Base-by-base conservation (phyloP, 2,888 invertebrate genomes). In the Hypselothyrea guttata region DNA sequence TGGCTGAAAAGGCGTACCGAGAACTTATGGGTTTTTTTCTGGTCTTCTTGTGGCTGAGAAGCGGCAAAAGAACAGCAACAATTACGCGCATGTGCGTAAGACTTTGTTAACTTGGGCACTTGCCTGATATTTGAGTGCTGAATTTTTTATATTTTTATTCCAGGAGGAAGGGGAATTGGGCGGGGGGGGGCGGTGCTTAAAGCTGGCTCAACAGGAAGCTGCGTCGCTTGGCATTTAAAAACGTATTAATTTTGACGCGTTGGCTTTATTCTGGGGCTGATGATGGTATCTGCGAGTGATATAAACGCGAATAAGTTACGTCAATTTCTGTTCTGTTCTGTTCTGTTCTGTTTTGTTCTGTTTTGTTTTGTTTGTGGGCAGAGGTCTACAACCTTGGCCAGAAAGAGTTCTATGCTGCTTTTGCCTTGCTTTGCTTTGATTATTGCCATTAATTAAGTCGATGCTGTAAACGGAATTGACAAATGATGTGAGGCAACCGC, bases 241-340 rank as follows among this genome's bases (percentile, higher is more conserved):
- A 83, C 86, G 78, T 79, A 79, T 79, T 79, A 79, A 79, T 79
- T 85, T 85, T 85, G 78, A 85, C 85, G 83, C 77, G 83, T 68
- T 79, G 57, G 71, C 53, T 52, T 64, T 55, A 22, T 22, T 22
- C 5, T 22, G 22, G 13, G 27, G 35, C 55, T 77, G 85, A 82
- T 77, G 77, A 77, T 77, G 85, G 85, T 77, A 84, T 76, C 76
- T 77, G 61, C 47, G 79, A 68, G 83, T 78, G 79, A 78, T 84
- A 78, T 71, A 82, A 84, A 78, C 60, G 78, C 84, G 85, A 85
- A 78, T 83, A 75, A 85, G 78, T 86, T 84, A 84, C 84, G 82
- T 86, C 86, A 84, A 79, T 79, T 79, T 67, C 49, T 40, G 18
- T 58, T 40, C 52, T 74, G 53, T 34, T 35, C 58, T 35, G 45